Base-by-base conservation (phyloP, 1,140 invertebrate species). In the Pinna nobilis region DNA sequence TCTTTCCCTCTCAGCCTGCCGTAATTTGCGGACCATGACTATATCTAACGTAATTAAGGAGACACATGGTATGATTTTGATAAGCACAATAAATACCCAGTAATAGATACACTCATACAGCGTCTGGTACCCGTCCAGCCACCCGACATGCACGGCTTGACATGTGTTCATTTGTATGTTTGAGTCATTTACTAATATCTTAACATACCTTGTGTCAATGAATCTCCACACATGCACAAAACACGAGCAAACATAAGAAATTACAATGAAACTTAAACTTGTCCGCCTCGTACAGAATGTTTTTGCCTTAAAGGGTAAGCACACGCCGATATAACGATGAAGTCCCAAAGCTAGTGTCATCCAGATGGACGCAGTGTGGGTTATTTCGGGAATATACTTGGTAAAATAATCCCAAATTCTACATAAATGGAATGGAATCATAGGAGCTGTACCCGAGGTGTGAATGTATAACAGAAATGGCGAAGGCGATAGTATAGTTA, bases 101-200 rank as follows among this genome's bases (percentile, higher is more conserved):
- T 75, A 64, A 25, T 75, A 75, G 4, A 66, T 60, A 50, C 51
- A 75, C 25, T 75, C 73, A 44, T 75, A 75, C 4, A 51, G 4
- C 5, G 30, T 47, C 7, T 61, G 51, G n/a, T 57, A 32, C 30
- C 49, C 20, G 15, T 44, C 30, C 6, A 75, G 13, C 66, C 66
- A 70, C 23, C 70, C 61, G 32, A 53, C 60, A 59, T 75, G 55
- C 28, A 55, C 32, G 6, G 66, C 73, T 25, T 49, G 44, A 25
- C 73, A 75, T 6, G 67, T 75, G 35, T 50, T 18, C 9, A 65
- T 70, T 15, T 67, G 64, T 13, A 25, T 32, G 7, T 64, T 69
- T 25, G 13, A 41, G 37, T 25, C 20, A 1, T 44, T 28, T 15
- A 55, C 50, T 9, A 30, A 25, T 25, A 70, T 28, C 23, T 33